Evolutionary conservation across 2,113 vertebrate species (phyloP).

Genomic region (Parus major): DNA sequence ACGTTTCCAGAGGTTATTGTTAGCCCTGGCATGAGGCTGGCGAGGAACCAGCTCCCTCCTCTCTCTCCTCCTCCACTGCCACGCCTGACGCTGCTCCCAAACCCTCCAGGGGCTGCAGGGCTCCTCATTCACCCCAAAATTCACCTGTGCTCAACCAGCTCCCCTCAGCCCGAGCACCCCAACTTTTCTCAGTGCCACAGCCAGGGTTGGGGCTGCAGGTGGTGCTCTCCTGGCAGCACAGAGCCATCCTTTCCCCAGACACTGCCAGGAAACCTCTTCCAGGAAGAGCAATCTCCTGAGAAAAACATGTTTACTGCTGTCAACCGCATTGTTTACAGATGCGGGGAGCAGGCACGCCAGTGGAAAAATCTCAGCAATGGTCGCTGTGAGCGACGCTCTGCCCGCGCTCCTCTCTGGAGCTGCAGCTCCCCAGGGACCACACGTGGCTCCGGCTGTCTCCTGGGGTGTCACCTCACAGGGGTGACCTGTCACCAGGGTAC

Average conservation of each 20-base stretch:
- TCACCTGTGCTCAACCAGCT: background rate
- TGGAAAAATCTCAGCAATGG: background rate
- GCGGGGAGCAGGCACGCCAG: background rate
- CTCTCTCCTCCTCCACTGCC: background rate
- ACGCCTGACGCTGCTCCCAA: background rate
- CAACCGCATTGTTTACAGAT: background rate
- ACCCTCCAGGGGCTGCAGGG: background rate
- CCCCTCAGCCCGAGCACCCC: background rate
- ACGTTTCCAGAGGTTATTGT: conserved; percentile 36
- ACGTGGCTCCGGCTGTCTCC: rapidly evolving
- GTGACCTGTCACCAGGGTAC: background rate
- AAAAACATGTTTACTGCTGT: conserved; percentile 48
- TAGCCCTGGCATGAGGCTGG: conserved; percentile 61
- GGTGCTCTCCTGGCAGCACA: background rate
- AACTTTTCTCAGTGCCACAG: rapidly evolving
- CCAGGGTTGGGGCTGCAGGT: rapidly evolving
- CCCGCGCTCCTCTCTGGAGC: background rate
- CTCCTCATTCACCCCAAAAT: background rate
- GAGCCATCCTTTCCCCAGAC: background rate
- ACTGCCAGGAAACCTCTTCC: background rate
- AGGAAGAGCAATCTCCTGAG: conserved; percentile 19
- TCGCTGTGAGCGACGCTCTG: rapidly evolving
- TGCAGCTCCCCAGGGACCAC: background rate
- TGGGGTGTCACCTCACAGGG: background rate
- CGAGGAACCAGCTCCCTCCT: conserved; percentile 47